Evolutionary conservation across 2,113 vertebrate species (phyloP).

Genomic region (Athene cunicularia): DNA sequence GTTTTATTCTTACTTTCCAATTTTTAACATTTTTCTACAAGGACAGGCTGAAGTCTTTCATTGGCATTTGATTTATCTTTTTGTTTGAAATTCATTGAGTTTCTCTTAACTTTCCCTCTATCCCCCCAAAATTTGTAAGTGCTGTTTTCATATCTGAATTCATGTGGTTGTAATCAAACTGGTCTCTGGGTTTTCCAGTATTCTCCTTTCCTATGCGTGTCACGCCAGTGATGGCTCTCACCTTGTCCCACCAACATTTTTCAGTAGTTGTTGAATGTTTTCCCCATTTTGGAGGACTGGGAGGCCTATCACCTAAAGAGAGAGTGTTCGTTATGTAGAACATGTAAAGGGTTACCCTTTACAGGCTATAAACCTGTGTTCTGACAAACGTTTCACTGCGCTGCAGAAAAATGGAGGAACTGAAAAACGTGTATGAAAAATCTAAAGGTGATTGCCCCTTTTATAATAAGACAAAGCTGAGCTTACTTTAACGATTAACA

Average conservation of each 20-base stretch:
- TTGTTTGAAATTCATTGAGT: background rate
- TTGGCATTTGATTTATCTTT: background rate
- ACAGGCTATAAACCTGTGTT: background rate
- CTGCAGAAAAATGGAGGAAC: background rate
- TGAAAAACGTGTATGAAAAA: background rate
- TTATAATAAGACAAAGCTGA: background rate
- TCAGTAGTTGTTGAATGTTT: background rate
- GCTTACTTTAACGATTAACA: background rate
- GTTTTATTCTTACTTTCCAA: background rate
- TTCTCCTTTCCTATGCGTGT: accelerated
- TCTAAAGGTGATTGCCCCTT: background rate
- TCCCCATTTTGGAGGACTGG: background rate
- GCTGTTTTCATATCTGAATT: background rate
- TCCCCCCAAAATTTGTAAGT: background rate
- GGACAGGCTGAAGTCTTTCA: background rate
- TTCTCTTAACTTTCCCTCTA: background rate
- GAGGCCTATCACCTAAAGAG: background rate
- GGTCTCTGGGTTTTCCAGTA: background rate
- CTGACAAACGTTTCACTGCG: background rate
- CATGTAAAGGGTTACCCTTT: background rate
- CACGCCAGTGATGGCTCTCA: background rate
- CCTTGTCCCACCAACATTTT: background rate
- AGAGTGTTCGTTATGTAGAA: background rate
- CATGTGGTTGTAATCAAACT: background rate
- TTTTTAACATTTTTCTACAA: background rate